A percentile compares a stretch with the other conserved stretches of the same genome.
These are phyloP conservation scores for Lasioglossum leucozonium DNA, from an alignment of 2,888 invertebrate species.

Conservation along the genomic window DNA sequence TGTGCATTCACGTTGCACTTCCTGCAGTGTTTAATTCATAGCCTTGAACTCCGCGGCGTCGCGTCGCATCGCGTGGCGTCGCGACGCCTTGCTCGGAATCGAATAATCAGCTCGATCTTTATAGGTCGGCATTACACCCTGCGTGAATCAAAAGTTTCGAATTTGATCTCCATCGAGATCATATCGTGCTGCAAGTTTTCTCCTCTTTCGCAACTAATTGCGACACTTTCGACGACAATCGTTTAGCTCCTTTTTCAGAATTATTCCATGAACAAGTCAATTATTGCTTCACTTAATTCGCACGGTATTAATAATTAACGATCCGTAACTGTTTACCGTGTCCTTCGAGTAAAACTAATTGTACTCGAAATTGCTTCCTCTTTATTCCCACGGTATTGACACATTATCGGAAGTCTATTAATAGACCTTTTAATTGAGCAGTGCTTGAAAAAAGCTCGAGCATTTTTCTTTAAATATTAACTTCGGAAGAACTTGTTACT, in stretches of 20 bases:
- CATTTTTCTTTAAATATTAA: not conserved
- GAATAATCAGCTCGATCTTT: not conserved
- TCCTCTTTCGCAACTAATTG: not conserved
- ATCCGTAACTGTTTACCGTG: not conserved
- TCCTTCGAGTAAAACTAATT: not conserved
- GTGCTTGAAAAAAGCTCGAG: no score
- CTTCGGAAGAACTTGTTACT: no score
- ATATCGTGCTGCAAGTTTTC: not conserved
- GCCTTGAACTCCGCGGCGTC: not conserved
- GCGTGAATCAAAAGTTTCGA: not conserved
- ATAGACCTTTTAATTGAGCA: no score
- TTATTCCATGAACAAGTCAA: not conserved
- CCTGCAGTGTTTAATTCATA: conserved; percentile 14
- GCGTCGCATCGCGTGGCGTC: no score
- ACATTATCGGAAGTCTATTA: no score
- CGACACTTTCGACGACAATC: not conserved
- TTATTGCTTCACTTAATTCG: not conserved
- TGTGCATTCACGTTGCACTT: conserved; percentile 28
- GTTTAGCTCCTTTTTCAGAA: not conserved
- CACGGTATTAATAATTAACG: not conserved
- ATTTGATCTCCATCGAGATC: not conserved
- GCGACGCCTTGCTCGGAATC: not conserved
- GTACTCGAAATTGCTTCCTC: no score
- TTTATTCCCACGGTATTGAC: no score
- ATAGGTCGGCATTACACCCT: not conserved